Evolutionary conservation across 2,113 vertebrate genomes (phyloP).

Genomic region (Callopanchax toddi): DNA sequence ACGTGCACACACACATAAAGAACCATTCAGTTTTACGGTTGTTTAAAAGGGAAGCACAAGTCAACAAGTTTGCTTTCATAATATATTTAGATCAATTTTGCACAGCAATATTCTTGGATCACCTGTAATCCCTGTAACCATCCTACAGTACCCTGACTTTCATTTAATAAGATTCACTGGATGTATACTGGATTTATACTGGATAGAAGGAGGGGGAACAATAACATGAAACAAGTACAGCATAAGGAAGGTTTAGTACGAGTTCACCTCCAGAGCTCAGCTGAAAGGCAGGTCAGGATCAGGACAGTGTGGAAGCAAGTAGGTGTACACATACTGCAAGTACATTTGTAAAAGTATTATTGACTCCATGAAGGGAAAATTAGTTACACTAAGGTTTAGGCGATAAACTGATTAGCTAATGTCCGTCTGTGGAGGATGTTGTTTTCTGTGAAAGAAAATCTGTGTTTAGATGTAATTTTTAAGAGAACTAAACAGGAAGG

Average conservation of each 20-base stretch:
- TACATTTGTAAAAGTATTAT: background rate
- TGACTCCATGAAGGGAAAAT: no score
- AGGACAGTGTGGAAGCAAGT: no score
- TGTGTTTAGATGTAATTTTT: no score
- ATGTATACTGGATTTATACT: constrained; percentile 22
- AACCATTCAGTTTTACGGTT: background rate
- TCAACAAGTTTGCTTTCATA: constrained; percentile 3
- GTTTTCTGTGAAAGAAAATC: no score
- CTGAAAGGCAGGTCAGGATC: constrained; percentile 10
- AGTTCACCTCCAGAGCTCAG: constrained; percentile 14
- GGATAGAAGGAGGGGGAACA: constrained; percentile 14
- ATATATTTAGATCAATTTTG: constrained; percentile 24
- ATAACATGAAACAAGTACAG: constrained; percentile 15
- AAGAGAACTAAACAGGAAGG: no score
- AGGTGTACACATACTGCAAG: background rate
- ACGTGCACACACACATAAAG: no score
- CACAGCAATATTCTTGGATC: constrained; percentile 20
- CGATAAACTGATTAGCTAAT: no score
- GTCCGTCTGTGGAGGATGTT: no score
- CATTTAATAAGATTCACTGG: constrained; percentile 29
- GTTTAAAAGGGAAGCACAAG: background rate
- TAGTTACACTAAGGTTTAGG: no score
- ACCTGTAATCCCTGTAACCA: constrained; percentile 6
- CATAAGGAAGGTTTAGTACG: background rate
- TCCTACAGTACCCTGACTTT: background rate